phyloP scores from a whole-genome alignment of 1,140 invertebrate genomes.

The Drosophila equinoxialis region DNA sequence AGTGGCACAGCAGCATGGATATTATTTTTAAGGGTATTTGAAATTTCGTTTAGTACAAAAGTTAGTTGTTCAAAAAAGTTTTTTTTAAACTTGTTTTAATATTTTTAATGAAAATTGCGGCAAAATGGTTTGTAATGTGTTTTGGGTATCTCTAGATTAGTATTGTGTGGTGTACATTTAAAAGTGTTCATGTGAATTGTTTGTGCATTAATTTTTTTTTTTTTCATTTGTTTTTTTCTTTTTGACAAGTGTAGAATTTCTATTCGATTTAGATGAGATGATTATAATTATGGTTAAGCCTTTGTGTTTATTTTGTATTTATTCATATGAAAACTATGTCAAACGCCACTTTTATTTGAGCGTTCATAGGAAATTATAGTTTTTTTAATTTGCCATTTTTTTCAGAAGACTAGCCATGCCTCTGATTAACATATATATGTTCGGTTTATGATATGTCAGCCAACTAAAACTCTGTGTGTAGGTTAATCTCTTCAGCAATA shows the following conservation, averaged over 20 bases:
- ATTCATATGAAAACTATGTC: slow-evolving; percentile 56
- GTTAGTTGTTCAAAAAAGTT: slow-evolving; percentile 43
- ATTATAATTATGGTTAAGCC: slow-evolving; percentile 83
- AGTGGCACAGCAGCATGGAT: slow-evolving; percentile 69
- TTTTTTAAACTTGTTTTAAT: slow-evolving; percentile 53
- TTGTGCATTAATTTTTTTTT: slow-evolving; percentile 31
- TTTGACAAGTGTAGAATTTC: slow-evolving; percentile 70
- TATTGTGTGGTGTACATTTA: slow-evolving; percentile 28
- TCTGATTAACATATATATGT: slow-evolving; percentile 35
- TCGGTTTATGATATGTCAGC: slow-evolving; percentile 54
- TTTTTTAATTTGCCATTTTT: slow-evolving; percentile 58
- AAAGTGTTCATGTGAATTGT: slow-evolving; percentile 34
- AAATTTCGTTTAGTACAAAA: slow-evolving; percentile 61
- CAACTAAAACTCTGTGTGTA: slow-evolving; percentile 74
- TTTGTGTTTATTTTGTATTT: slow-evolving; percentile 76
- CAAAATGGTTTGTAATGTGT: slow-evolving; percentile 55
- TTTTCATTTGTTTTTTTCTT: slow-evolving; percentile 29
- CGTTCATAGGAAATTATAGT: slow-evolving; percentile 32
- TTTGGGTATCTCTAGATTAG: slow-evolving; percentile 31
- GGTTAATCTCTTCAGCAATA: slow-evolving; percentile 76
- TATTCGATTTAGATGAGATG: slow-evolving; percentile 83
- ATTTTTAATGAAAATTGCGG: slow-evolving; percentile 69
- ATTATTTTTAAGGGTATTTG: slow-evolving; percentile 65
- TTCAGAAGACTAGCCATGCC: slow-evolving; percentile 43
- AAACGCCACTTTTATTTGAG: slow-evolving; percentile 42